phyloP scores from a whole-genome alignment of 1,140 invertebrate species.

The Harpegnathos saltator region DNA sequence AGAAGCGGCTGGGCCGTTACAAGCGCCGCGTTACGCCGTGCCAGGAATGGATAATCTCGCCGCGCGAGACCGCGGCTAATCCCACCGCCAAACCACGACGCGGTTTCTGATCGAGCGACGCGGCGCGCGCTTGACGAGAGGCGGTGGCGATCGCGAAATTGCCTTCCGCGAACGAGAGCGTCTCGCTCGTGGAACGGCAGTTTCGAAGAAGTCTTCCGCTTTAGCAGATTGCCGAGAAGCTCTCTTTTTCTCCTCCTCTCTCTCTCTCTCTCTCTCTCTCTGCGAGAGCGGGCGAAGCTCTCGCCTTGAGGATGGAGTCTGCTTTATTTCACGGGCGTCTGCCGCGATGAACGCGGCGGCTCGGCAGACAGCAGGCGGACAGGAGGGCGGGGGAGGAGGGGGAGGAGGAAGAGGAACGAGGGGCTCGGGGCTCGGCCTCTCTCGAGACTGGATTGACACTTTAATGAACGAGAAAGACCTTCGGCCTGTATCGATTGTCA shows the following conservation, averaged over 20 bases:
- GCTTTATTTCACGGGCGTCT: constrained; percentile 73
- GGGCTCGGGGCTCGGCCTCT: no score
- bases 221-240: constrained; percentile 59
- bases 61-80: constrained; percentile 20
- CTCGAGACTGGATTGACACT: constrained; percentile 81
- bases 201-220: constrained; percentile 31
- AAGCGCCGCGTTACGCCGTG: constrained; percentile 58
- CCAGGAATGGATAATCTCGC: constrained; percentile 59
- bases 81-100: constrained; percentile 47
- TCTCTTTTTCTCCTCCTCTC: constrained; percentile 1
- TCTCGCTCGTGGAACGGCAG: neutral
- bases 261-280: no score
- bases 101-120: constrained; percentile 65
- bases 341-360: constrained; percentile 55
- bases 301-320: constrained; percentile 50
- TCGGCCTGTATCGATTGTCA: constrained; percentile 78
- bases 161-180: neutral
- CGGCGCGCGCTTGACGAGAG: no score
- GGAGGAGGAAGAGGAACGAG: no score
- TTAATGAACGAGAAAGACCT: constrained; percentile 80
- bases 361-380: constrained; percentile 4
- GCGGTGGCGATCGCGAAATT: neutral
- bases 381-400: no score
- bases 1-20: constrained; percentile 56
- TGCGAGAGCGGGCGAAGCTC: neutral